Conservation (phyloP, 2,797 vertebrate species). For the Silurus aristotelis region DNA sequence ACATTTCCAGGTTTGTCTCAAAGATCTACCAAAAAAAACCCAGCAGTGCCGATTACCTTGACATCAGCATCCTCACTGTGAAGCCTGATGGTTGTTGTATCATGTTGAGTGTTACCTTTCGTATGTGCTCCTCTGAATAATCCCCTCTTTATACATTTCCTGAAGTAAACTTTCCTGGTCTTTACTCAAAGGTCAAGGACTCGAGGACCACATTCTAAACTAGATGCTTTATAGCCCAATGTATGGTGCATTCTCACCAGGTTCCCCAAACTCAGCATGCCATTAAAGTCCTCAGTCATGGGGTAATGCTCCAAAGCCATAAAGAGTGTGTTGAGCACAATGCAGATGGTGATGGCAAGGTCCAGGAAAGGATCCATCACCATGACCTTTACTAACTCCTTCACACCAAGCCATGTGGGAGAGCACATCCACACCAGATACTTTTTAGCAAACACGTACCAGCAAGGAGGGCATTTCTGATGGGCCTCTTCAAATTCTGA, state of each 20-base stretch:
- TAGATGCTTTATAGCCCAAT: background rate
- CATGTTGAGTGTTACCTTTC: background rate
- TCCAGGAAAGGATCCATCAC: slow-evolving; percentile 98
- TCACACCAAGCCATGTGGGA: slow-evolving; percentile 87
- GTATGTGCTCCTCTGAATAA: background rate
- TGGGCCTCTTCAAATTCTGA: slow-evolving; percentile 91
- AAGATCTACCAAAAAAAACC: background rate
- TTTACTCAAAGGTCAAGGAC: background rate
- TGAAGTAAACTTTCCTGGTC: background rate
- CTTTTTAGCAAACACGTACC: slow-evolving; percentile 87
- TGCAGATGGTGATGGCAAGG: slow-evolving; percentile 94
- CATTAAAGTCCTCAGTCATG: slow-evolving; percentile 93
- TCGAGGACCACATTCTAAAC: background rate
- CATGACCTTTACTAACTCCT: slow-evolving; percentile 85
- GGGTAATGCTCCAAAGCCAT: slow-evolving; percentile 98
- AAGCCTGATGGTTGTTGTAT: background rate
- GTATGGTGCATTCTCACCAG: slow-evolving; percentile 80
- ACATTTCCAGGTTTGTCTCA: background rate
- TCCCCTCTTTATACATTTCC: background rate
- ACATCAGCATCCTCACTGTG: background rate
- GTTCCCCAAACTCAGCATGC: slow-evolving; percentile 93
- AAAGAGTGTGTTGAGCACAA: slow-evolving; percentile 97
- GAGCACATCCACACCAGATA: slow-evolving; percentile 95
- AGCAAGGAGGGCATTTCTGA: slow-evolving; percentile 92
- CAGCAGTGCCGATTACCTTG: background rate